A percentile compares a stretch with the other conserved stretches of the same genome.
phyloP scores from a whole-genome alignment of 2,888 invertebrate species.

The Thymelicus acteon region DNA sequence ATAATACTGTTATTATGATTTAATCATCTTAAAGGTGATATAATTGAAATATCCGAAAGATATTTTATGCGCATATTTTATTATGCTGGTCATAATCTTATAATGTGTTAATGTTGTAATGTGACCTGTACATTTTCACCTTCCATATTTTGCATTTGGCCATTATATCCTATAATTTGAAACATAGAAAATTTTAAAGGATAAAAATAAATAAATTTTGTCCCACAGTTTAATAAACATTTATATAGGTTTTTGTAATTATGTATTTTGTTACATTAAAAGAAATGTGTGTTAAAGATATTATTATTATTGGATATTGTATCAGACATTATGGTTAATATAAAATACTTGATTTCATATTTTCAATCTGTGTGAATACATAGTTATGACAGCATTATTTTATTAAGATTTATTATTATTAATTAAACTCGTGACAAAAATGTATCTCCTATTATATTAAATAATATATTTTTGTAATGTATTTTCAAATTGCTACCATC shows the following conservation, averaged over 20 bases:
- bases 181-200: too few relatives aligned
- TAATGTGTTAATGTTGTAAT: constrained; percentile 43
- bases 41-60: too few relatives aligned
- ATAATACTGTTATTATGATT: too few relatives aligned
- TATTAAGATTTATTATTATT: not conserved
- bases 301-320: constrained; percentile 50
- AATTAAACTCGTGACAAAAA: not conserved
- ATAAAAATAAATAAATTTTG: too few relatives aligned
- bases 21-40: too few relatives aligned
- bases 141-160: too few relatives aligned
- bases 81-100: constrained; percentile 72
- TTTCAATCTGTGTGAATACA: not conserved
- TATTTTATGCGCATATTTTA: constrained; percentile 55
- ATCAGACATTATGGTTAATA: constrained; percentile 10
- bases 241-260: not conserved
- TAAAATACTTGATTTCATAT: constrained; percentile 6
- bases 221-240: too few relatives aligned
- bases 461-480: not conserved
- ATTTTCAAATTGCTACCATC: not conserved
- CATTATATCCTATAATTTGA: too few relatives aligned
- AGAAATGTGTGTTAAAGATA: not conserved
- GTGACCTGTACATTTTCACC: too few relatives aligned
- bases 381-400: not conserved
- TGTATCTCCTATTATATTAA: not conserved
- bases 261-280: not conserved